Base-by-base conservation (phyloP, 1,140 invertebrate species). In the Drosophila dunni region DNA sequence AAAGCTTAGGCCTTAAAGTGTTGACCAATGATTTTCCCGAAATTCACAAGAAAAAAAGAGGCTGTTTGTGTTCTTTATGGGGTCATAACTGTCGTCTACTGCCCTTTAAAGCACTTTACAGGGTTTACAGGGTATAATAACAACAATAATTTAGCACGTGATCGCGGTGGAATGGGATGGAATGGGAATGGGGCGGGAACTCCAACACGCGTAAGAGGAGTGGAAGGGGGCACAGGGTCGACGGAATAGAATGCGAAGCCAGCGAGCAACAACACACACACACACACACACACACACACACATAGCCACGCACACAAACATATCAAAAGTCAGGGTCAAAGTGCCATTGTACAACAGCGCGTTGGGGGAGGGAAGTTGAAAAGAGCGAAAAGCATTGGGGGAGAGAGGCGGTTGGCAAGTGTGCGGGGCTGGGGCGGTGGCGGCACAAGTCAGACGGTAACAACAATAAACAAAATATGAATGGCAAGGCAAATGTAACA, bases 251-350 rank as follows among this genome's bases (percentile, higher is more conserved):
- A 13, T 33, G 34, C 6, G 48, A 34, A 29, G 29, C 20, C 29
- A 20, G 17, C 34, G 15, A 62, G 50, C 29, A 33, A 67, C 7
- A 53, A 40, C 38, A 17, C 20, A 58, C 53, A 50, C 24, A 4
- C 24, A 29, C 24, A 5, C 3, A 29, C 24, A 29, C 1, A 29
- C 24, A 5, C 24, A 29, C 24, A 29, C 24, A 29, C 24, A 29
- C 24, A 29, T n/a, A n/a, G n/a, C n/a, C 24, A 29, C 24, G 17
- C 0, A 29, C 38, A 20, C 20, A 58, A 33, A 50, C 42, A 61
- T 51, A 81, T 84, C 81, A 81, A 84, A 84, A 84, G 81, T 84
- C 81, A 84, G 81, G 81, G 81, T 84, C 81, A 85, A 84, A 84
- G 69, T 80, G 81, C 78, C 81, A 85, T 84, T 84, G 81, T 51